Evolutionary conservation across 2,888 invertebrate genomes (phyloP), one percentile per base, ranked within the genome.

Genomic region (Perizoma affinitatum): DNA sequence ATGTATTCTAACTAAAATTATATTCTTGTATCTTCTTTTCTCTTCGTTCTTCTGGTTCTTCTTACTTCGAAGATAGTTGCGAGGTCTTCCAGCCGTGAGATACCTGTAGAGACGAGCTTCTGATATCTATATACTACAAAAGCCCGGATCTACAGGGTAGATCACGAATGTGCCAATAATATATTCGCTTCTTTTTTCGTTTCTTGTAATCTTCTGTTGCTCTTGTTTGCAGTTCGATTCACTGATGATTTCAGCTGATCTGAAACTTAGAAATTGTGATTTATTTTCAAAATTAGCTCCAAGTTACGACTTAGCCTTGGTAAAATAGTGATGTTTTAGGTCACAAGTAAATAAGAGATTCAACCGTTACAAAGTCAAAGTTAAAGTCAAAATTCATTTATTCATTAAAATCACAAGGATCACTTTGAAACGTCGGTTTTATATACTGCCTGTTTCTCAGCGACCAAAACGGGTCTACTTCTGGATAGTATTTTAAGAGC

Each of bases 61-160:
- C 65, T 6, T 55, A 61, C 57, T 67, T 65, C 50, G 48, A 56
- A 54, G 62, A 45, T 65, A 93, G 95, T 94, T 94, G 95, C 94
- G 95, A 94, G 95, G 95, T 95, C 96, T 96, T 95, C 95, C 96
- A 96, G 97, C 97, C 97, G 97, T 97, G 97, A 98, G 97, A 98
- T 98, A 98, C 98, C 98, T 98, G 98, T 98, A 98, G 97, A 98
- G 97, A 97, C 98, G 98, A 98, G 98, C 98, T 98, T 98, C 98
- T 98, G 98, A 97, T 95, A 91, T 64, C 93, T 90, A 94, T 95
- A 95, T 95, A 96, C 97, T 96, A 98, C 98, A 98, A 97, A 98
- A 98, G 97, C 98, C 98, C 98, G 98, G 98, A 98, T 97, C 97
- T 98, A 98, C 98, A 98, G 98, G 98, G 98, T 98, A 98, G 97